Evolutionary conservation across 2,797 vertebrate species (phyloP), one percentile per base, ranked within the genome.

Genomic region (Macropus fuliginosus): DNA sequence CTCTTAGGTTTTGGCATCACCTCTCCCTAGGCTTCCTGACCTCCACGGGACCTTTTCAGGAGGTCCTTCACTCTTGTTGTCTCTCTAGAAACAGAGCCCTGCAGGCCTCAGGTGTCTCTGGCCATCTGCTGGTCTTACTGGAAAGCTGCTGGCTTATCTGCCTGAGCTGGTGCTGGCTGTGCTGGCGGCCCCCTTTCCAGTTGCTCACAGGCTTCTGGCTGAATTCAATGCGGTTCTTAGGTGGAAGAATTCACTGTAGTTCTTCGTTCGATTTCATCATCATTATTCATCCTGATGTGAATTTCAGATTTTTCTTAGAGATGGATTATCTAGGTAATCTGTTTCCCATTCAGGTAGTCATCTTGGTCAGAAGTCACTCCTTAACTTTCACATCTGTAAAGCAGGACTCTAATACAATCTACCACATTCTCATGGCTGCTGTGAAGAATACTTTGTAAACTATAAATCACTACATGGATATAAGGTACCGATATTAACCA

Each of bases 401-500:
- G 46, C 3, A 21, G 74, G 21, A 46, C 40, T 24, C 2, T 40
- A 24, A 46, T 9, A 81, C 1, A 46, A 81, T 81, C n/a, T 46
- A 40, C 6, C 12, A 81, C 40, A 81, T 46, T 46, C n/a, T 81
- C 21, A 27, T 81, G 74, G 74, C 21, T 46, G 34, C 62, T 74
- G 62, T 40, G 62, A n/a, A 74, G 34, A 40, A 5, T 5, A 74
- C 14, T 46, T 3, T 46, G 10, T 87, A 87, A 50, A 50, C 74
- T 24, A 11, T 27, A 40, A 24, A 87, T 87, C 4, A 50, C 27
- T 50, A 87, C 5, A 1, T 50, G 0, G 21, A 87, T 10, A 87
- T 24, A 87, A 87, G 8, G 9, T 11, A 87, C 40, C 27, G 8
- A 87, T 74, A 74, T 97, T 95, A 96, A 94, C 52, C 94, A 40